Conservation (phyloP, 2,797 vertebrate genomes). For the Nyctibius grandis region DNA sequence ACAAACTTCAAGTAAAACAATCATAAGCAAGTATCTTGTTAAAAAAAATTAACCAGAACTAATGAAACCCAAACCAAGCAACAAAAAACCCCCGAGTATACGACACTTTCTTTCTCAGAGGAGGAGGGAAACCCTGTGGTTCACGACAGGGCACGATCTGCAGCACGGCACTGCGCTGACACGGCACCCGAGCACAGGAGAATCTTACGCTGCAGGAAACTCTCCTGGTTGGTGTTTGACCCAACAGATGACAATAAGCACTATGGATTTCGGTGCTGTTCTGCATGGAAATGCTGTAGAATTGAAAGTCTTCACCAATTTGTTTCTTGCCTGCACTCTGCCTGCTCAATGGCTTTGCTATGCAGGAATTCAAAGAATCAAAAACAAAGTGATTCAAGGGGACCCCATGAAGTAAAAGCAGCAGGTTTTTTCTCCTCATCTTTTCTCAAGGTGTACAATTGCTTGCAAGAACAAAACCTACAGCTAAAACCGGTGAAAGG, state of each 20-base stretch:
- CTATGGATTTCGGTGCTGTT: background rate
- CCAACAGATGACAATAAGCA: background rate
- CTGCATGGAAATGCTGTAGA: background rate
- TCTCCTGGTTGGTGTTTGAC: background rate
- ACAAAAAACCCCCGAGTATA: background rate
- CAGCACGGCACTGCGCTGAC: background rate
- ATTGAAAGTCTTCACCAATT: background rate
- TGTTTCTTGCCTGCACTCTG: background rate
- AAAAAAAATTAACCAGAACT: background rate
- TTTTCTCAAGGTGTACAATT: background rate
- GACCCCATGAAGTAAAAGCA: background rate
- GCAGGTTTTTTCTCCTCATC: background rate
- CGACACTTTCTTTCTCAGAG: background rate
- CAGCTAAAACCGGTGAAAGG: background rate
- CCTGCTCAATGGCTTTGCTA: background rate
- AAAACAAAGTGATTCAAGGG: background rate
- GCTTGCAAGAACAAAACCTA: background rate
- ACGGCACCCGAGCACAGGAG: background rate
- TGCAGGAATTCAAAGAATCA: background rate
- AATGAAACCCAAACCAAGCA: background rate
- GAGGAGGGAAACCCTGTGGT: background rate
- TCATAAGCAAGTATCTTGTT: background rate
- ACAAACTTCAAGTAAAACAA: background rate
- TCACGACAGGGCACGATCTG: background rate
- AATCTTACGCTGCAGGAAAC: background rate